Evolutionary conservation across 2,113 vertebrate genomes (phyloP).

Genomic region (Lutjanus erythropterus): DNA sequence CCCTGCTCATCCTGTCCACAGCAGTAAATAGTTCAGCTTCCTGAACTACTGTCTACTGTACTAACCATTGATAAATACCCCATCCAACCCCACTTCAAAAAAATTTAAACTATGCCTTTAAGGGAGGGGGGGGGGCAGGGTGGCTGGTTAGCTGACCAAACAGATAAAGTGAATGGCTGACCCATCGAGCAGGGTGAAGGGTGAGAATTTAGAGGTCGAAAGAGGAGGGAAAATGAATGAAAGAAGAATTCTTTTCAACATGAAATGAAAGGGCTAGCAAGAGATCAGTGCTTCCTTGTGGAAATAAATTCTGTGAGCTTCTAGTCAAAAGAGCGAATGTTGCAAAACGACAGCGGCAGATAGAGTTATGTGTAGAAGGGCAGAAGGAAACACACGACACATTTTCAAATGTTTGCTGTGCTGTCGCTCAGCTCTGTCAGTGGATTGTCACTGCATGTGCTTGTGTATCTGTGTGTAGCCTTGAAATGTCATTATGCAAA

Average conservation of each 20-base stretch:
- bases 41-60: too few relatives aligned
- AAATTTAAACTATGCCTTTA: too few relatives aligned
- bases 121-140: neutral
- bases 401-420: constrained; percentile 34
- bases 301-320: constrained; percentile 24
- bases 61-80: too few relatives aligned
- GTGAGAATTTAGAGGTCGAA: constrained; percentile 57
- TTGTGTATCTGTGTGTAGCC: constrained; percentile 15
- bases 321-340: neutral
- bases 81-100: too few relatives aligned
- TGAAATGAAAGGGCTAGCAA: constrained; percentile 23
- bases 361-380: constrained; percentile 26
- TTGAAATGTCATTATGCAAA: constrained; percentile 56
- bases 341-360: neutral
- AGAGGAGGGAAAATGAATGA: constrained; percentile 41
- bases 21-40: too few relatives aligned
- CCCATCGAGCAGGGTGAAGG: constrained; percentile 62
- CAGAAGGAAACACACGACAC: constrained; percentile 29
- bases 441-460: constrained; percentile 29
- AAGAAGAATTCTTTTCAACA: constrained; percentile 33
- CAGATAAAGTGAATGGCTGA: constrained; percentile 52
- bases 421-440: constrained; percentile 41
- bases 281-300: constrained; percentile 36
- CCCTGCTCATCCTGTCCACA: too few relatives aligned
- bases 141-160: constrained; percentile 18